Evolutionary conservation across 2,888 invertebrate species (phyloP), one percentile per base, ranked within the genome.

Genomic region (Uloborus plumipes): DNA sequence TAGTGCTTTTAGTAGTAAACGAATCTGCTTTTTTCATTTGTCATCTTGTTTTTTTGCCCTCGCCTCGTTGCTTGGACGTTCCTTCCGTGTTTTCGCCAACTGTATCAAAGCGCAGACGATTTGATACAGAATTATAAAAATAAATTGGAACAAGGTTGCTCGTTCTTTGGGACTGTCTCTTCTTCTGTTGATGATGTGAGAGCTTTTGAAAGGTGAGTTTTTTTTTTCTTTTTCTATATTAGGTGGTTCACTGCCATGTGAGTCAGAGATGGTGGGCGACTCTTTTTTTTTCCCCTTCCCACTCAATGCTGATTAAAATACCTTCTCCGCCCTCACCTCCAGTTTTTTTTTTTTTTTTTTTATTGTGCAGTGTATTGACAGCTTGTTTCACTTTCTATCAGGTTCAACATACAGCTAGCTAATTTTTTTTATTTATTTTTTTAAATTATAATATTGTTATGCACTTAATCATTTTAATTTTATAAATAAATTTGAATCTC

Each of bases 211-310:
- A 77, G 70, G 70, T 77, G 62, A 77, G 70, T 55, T 50, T 50
- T 49, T n/a, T n/a, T n/a, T n/a, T n/a, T 74, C n/a, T 58, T 59
- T 22, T 59, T 47, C 49, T 51, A n/a, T 15, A 53, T 64, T 50
- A 61, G 61, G 61, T 18, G 39, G 71, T 58, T 22, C 49, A 59
- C 61, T 61, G 61, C 26, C 31, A 61, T 15, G 58, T 77, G 70
- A 77, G 77, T 70, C 76, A 70, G 39, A 18, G 6, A 2, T 70
- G 70, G 77, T 77, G 55, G 77, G 77, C 70, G 64, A 49, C 49
- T 51, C 64, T n/a, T n/a, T 55, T 55, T 22, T 64, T 66, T 47
- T 70, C 77, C 62, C 49, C 64, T 70, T 69, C 53, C 1, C 61
- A 20, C 18, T 31, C 31, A 31, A 58, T 58, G 47, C 39, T 47